Base-by-base conservation (phyloP, 1,140 invertebrate genomes). In the Ceratoteleas bidentatus region DNA sequence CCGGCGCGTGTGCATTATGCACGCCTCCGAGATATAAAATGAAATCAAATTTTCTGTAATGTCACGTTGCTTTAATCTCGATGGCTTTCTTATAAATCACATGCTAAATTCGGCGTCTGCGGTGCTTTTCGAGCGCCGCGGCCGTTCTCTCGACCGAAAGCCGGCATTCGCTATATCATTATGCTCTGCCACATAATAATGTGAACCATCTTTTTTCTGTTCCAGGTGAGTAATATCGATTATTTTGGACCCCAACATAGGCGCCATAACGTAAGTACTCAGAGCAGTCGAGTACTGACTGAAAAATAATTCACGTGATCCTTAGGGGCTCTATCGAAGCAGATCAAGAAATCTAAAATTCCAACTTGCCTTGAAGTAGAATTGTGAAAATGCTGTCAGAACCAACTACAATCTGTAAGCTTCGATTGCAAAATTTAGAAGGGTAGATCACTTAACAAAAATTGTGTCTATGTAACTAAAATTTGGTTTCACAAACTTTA, bases 31-130 rank as follows among this genome's bases (percentile, higher is more conserved):
- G 57, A 74, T 65, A 65, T 56, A 43, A 74, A 74, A 64, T 57
- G 60, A 57, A 74, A 64, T 65, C 52, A 54, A 64, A 74, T 74
- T 74, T 74, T 74, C 60, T 49, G 60, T 74, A 64, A 74, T 64
- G 60, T 74, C 52, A 74, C 52, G 70, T 74, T 64, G 43, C 70
- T 74, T 74, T 74, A 74, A 74, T 74, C 70, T 65, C 34, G 52
- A 13, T 40, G 40, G 50, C 60, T 64, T 13, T 64, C 15, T 47
- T 64, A 65, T 34, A 64, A 70, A 70, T 64, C 70, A 65, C 33
- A 65, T 49, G 60, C 32, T 64, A 65, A 64, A 74, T 65, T 49
- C 60, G 62, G 45, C 70, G 57, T 33, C 32, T 15, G 36, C 40
- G 13, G 8, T 24, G 40, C 69, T 62, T 62, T 73, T 56, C 8